Evolutionary conservation across 2,888 invertebrate species (phyloP), one percentile per base, ranked within the genome.

Genomic region (Steinernema carpocapsae): DNA sequence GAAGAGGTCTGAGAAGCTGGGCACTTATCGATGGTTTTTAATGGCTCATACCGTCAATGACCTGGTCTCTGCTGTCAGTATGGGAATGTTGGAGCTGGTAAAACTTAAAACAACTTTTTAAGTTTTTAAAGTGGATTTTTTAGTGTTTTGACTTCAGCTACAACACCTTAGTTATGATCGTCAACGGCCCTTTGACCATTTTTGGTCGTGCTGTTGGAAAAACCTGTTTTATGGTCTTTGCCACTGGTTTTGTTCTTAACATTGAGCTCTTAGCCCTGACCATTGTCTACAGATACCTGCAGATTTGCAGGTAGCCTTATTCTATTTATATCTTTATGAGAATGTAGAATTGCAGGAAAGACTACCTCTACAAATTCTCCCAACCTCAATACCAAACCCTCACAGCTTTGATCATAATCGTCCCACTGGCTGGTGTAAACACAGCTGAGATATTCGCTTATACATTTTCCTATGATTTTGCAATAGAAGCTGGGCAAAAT

Each of bases 231-330:
- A 22, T 17, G 22, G 52, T 52, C 22, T 52, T 52, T 24, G 19
- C 24, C 3, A 22, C 24, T 22, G 52, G 22, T 6, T 52, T 22
- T 24, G 6, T 52, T 22, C 24, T 52, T 19, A 52, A 52, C 24
- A 52, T 52, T 4, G 1, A n/a, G 12, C 52, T 52, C 24, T 24
- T 52, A 22, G 52, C 52, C 1, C 12, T 52, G 24, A 52, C 52
- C 24, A 19, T 52, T 24, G 24, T 52, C 4, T 24, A 52, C 22
- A n/a, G 52, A 22, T 52, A 52, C 22, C 19, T 52, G 2, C 52
- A 52, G 24, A 52, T 52, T 4, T 52, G 52, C 52, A 52, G 24
- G 52, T 52, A 52, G n/a, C n/a, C n/a, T n/a, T n/a, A n/a, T n/a
- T n/a, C n/a, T n/a, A n/a, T n/a, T n/a, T n/a, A n/a, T n/a, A n/a